Conservation (phyloP, 2,113 vertebrate genomes). For the Electrona antarctica region DNA sequence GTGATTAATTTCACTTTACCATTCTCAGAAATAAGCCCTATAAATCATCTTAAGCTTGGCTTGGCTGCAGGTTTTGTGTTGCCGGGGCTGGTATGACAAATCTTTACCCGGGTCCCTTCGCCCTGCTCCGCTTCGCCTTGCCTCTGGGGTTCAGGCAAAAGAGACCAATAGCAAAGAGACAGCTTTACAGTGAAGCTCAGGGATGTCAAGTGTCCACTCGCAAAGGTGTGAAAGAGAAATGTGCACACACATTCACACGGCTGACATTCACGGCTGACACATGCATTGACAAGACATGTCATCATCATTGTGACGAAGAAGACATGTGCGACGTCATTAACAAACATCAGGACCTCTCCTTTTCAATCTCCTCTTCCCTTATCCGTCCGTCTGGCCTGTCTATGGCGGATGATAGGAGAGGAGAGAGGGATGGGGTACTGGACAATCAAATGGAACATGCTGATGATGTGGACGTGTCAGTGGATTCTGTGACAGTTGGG, state of each 20-base stretch:
- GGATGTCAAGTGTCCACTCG: conserved; percentile 43
- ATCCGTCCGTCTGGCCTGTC: conserved; percentile 46
- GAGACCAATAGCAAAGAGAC: conserved; percentile 33
- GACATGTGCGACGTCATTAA: conserved; percentile 49
- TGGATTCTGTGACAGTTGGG: conserved; percentile 42
- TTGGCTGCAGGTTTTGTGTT: conserved; percentile 63
- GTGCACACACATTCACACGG: neutral
- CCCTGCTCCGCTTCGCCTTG: conserved; percentile 42
- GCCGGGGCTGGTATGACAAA: conserved; percentile 74
- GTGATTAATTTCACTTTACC: conserved; percentile 86
- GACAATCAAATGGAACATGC: conserved; percentile 60
- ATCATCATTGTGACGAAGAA: conserved; percentile 26
- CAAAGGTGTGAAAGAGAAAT: conserved; percentile 14
- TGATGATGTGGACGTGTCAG: conserved; percentile 66
- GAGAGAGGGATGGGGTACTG: conserved; percentile 34
- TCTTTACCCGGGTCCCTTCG: conserved; percentile 62
- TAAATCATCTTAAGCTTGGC: conserved; percentile 81
- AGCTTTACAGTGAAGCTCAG: conserved; percentile 13
- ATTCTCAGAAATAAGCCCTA: conserved; percentile 86
- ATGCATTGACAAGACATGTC: conserved; percentile 30
- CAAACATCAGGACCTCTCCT: conserved; percentile 50
- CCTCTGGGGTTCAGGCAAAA: conserved; percentile 45
- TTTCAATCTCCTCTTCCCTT: conserved; percentile 34
- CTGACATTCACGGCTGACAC: conserved; percentile 8
- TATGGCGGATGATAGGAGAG: conserved; percentile 36